Conservation (phyloP, 2,888 invertebrate genomes). For the Standfussiana lucernea region DNA sequence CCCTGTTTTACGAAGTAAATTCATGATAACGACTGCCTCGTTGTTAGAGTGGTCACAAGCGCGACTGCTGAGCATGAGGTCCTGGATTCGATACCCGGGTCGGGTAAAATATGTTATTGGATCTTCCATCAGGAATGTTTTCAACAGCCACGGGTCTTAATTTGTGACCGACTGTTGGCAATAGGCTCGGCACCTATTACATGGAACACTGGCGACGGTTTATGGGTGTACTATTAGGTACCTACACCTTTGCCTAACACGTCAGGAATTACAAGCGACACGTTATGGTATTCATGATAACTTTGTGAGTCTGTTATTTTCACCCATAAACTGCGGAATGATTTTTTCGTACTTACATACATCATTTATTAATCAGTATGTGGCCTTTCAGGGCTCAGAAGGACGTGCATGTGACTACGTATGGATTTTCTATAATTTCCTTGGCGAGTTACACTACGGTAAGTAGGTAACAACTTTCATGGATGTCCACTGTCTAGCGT, state of each 20-base stretch:
- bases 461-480: conserved; percentile 38
- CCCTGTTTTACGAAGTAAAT: background rate
- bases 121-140: background rate
- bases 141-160: background rate
- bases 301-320: background rate
- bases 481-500: background rate
- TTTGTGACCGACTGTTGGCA: background rate
- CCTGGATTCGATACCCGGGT: too few species aligned
- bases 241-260: background rate
- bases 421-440: conserved; percentile 83
- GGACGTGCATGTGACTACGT: conserved; percentile 81
- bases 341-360: background rate
- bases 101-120: background rate
- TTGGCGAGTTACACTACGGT: conserved; percentile 82
- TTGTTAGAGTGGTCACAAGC: background rate
- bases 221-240: too few species aligned
- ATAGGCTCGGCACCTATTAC: background rate
- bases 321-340: background rate
- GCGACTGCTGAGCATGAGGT: background rate
- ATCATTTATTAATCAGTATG: background rate
- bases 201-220: too few species aligned
- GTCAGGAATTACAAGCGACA: background rate
- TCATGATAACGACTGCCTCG: background rate
- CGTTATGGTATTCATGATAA: background rate
- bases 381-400: conserved; percentile 77